phyloP scores from a whole-genome alignment of 2,113 vertebrate species.

The Hydropotes inermis region DNA sequence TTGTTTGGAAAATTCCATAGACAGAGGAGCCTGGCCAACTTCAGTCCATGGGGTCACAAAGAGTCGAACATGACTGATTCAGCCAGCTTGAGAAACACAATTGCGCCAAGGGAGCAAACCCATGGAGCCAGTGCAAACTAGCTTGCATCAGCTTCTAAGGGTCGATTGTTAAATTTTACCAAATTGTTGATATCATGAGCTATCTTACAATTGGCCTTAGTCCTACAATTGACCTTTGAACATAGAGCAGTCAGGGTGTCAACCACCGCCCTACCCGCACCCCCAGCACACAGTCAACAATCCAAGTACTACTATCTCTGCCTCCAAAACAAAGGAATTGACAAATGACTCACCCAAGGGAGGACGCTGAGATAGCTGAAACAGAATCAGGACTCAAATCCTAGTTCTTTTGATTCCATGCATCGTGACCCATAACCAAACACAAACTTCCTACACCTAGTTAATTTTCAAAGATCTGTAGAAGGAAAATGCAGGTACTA shows the following conservation, averaged over 20 bases:
- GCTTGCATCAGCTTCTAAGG: not conserved
- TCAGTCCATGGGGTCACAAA: not conserved
- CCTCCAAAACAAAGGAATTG: not conserved
- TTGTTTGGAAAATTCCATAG: not conserved
- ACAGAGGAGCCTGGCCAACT: not conserved
- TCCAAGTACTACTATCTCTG: not conserved
- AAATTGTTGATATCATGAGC: not conserved
- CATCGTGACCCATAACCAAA: not conserved
- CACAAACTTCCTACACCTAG: not conserved
- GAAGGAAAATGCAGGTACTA: not conserved
- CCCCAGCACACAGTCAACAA: not conserved
- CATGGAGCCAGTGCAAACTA: not conserved
- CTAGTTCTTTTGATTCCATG: too few relatives aligned
- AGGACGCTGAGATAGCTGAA: not conserved
- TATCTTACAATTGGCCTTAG: fast-evolving
- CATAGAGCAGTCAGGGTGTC: not conserved
- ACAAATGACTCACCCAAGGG: not conserved
- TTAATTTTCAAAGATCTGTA: not conserved
- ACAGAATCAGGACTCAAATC: not conserved
- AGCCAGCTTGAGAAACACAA: not conserved
- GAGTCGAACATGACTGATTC: not conserved
- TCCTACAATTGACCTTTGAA: not conserved
- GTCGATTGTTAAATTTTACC: not conserved
- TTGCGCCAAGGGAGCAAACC: not conserved
- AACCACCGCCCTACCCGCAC: not conserved